Evolutionary conservation across 1,140 invertebrate genomes (phyloP).

Genomic region (Orius insidiosus): DNA sequence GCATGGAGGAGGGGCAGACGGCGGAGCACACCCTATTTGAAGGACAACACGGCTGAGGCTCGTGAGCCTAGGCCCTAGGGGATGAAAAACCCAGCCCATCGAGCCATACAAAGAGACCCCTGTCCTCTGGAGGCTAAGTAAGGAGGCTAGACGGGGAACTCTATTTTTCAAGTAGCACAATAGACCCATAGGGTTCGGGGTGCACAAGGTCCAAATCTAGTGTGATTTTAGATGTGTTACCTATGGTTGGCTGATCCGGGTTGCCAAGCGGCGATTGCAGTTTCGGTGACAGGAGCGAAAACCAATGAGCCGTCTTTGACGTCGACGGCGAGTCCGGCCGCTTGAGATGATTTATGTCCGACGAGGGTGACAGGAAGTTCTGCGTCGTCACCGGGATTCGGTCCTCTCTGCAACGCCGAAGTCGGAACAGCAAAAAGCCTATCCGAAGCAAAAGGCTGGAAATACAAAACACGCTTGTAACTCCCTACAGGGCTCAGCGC

Average conservation of each 20-base stretch:
- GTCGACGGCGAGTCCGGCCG: conserved; percentile 49
- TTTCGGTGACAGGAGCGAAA: conserved; percentile 58
- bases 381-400: conserved; percentile 36
- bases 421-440: conserved; percentile 58
- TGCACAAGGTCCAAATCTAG: no score
- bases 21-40: no score
- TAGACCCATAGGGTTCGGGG: no score
- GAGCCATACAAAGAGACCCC: no score
- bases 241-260: conserved; percentile 45
- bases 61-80: no score
- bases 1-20: no score
- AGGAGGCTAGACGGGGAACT: no score
- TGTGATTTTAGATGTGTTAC: conserved; percentile 24
- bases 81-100: no score
- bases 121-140: no score
- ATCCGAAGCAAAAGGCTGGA: conserved; percentile 65
- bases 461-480: conserved; percentile 38
- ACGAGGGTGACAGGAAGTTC: conserved; percentile 53
- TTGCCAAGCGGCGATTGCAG: conserved; percentile 57
- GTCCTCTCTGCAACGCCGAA: conserved; percentile 46
- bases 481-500: conserved; percentile 41
- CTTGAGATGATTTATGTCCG: conserved; percentile 65
- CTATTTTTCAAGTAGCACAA: no score
- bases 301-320: conserved; percentile 46
- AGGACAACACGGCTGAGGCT: no score